Percentiles rank a stretch among this genome's conserved stretches.
phyloP scores from a whole-genome alignment of 2,797 vertebrate species.

The Gorsachius magnificus region DNA sequence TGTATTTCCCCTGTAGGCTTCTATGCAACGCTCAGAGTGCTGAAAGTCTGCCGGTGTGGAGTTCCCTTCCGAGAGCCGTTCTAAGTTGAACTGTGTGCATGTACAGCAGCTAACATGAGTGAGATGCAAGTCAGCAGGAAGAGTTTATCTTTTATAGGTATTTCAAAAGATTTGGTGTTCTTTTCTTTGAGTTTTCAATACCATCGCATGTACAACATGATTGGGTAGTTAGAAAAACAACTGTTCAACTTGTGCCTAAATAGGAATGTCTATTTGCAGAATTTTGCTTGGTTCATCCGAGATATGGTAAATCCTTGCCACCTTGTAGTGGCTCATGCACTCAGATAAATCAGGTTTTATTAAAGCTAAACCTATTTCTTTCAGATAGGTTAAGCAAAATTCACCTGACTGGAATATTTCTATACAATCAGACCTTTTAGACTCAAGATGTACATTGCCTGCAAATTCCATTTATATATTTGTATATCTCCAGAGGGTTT shows the following conservation, averaged over 20 bases:
- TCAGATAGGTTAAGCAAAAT: neutral
- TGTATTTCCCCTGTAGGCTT: neutral
- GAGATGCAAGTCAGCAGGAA: neutral
- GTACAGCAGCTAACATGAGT: neutral
- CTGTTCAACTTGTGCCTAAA: neutral
- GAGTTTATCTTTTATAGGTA: neutral
- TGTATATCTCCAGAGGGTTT: fast-evolving
- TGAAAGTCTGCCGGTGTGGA: neutral
- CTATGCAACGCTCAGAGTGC: neutral
- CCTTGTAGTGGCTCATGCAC: neutral
- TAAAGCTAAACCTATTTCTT: neutral
- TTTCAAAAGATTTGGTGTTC: neutral
- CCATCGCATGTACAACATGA: neutral
- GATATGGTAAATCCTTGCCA: neutral
- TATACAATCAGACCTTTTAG: neutral
- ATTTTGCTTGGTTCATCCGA: neutral
- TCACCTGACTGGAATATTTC: neutral
- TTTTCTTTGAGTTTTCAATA: neutral
- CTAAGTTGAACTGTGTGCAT: neutral
- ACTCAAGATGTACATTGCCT: neutral
- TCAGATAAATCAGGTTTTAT: neutral
- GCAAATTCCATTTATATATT: neutral
- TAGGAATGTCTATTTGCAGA: neutral
- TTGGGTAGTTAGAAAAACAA: neutral
- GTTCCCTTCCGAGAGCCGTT: neutral